phyloP scores from a whole-genome alignment of 1,140 invertebrate genomes.

The Lasioglossum baleicum region DNA sequence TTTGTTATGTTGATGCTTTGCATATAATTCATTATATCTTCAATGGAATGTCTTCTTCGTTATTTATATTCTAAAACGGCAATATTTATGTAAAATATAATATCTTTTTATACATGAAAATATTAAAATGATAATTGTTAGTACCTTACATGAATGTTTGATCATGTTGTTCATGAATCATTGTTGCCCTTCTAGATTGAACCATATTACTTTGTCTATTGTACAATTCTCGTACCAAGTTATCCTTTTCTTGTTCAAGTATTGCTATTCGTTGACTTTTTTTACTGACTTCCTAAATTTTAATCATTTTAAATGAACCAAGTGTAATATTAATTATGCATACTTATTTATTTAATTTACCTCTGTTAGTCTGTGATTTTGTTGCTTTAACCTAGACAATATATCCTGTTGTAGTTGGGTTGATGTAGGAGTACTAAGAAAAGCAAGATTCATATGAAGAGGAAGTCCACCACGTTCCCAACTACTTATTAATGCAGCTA shows the following conservation, averaged over 20 bases:
- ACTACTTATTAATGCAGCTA: conserved; percentile 90
- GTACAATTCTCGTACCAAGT: conserved; percentile 90
- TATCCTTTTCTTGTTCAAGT: conserved; percentile 92
- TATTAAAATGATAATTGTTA: conserved; percentile 52
- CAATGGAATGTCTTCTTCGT: background rate
- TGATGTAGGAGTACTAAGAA: conserved; percentile 80
- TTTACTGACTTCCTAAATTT: conserved; percentile 87
- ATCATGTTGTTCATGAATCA: conserved; percentile 79
- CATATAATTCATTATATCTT: too few species aligned
- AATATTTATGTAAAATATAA: conserved; percentile 48
- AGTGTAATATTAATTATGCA: too few species aligned
- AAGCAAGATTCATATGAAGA: conserved; percentile 93
- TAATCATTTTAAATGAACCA: too few species aligned
- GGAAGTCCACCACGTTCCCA: conserved; percentile 92
- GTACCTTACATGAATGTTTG: conserved; percentile 80
- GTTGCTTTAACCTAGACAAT: conserved; percentile 84
- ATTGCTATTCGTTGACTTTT: conserved; percentile 91
- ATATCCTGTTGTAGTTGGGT: conserved; percentile 78
- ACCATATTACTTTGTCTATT: conserved; percentile 78
- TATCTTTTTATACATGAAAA: conserved; percentile 5
- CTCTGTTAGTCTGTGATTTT: conserved; percentile 90
- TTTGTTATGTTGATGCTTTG: too few species aligned
- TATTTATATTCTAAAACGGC: conserved; percentile 69
- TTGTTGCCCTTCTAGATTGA: conserved; percentile 76
- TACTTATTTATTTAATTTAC: conserved; percentile 80